These are phyloP conservation scores for Felis chaus DNA, from an alignment of 2,113 vertebrate species.

Conservation along the genomic window DNA sequence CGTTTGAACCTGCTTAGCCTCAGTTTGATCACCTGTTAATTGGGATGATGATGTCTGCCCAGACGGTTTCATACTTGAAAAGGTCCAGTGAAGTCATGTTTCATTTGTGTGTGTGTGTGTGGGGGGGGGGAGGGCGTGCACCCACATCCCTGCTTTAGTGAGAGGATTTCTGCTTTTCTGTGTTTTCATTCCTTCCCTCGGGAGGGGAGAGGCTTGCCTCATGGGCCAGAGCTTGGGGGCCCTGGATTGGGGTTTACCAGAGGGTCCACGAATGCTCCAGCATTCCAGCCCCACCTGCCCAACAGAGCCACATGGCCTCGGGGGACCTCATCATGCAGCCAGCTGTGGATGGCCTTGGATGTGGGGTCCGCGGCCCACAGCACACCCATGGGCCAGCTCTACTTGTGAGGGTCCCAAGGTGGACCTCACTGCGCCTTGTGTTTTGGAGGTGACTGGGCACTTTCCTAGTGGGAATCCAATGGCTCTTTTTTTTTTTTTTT, in stretches of 20 bases:
- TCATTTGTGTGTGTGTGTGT: not conserved
- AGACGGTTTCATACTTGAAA: not conserved
- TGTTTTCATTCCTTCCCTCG: not conserved
- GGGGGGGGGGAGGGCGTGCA: no score
- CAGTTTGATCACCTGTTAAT: not conserved
- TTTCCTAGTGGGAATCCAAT: accelerated
- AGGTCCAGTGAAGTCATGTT: not conserved
- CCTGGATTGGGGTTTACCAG: accelerated
- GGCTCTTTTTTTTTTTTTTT: no score
- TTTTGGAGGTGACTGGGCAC: not conserved
- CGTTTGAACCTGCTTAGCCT: not conserved
- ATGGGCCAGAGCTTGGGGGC: not conserved
- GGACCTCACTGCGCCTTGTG: no score
- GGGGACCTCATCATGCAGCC: not conserved
- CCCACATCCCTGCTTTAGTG: not conserved
- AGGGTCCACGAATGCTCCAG: accelerated
- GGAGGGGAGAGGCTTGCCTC: not conserved
- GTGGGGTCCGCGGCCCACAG: not conserved
- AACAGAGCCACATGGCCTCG: not conserved
- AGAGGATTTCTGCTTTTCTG: not conserved
- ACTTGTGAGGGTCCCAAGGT: not conserved
- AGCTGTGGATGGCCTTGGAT: not conserved
- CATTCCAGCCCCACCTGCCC: not conserved
- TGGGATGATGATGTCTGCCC: not conserved
- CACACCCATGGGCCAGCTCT: accelerated